phyloP scores from a whole-genome alignment of 2,888 invertebrate genomes.

The Gortyna flavago region DNA sequence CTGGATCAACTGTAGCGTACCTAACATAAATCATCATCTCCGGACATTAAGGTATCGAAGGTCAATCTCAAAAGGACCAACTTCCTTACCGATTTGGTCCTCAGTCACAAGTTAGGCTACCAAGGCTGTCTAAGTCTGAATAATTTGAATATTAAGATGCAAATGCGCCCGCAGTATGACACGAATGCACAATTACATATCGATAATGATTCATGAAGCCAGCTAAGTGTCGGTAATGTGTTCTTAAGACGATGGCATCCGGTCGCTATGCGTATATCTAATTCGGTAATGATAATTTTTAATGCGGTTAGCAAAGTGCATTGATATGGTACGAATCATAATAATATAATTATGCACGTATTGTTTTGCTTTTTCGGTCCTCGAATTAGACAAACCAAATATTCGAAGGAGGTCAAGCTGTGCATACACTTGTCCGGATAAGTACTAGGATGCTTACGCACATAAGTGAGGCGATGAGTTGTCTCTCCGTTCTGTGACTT shows the following conservation, averaged over 20 bases:
- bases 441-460: slow-evolving; percentile 5
- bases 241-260: slow-evolving; percentile 49
- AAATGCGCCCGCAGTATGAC: slow-evolving; percentile 53
- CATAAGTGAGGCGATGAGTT: not conserved
- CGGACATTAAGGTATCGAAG: slow-evolving; percentile 44
- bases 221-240: slow-evolving; percentile 48
- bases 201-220: slow-evolving; percentile 50
- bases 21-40: slow-evolving; percentile 19
- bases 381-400: slow-evolving; percentile 33
- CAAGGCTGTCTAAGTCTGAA: slow-evolving; percentile 55
- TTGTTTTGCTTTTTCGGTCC: slow-evolving; percentile 50
- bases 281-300: slow-evolving; percentile 38
- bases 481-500: not conserved
- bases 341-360: slow-evolving; percentile 25
- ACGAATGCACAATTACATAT: slow-evolving; percentile 61
- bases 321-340: slow-evolving; percentile 43
- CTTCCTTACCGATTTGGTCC: slow-evolving; percentile 63
- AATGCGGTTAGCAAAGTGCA: slow-evolving; percentile 52
- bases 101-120: slow-evolving; percentile 53
- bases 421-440: slow-evolving; percentile 30
- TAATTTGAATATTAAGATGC: slow-evolving; percentile 65
- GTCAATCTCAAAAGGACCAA: slow-evolving; percentile 52
- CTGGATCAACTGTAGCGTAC: slow-evolving; percentile 7
- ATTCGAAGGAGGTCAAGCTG: slow-evolving; percentile 41
- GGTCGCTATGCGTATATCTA: slow-evolving; percentile 35